Evolutionary conservation across 2,888 invertebrate genomes (phyloP).

Genomic region (Heliconius ismenius): DNA sequence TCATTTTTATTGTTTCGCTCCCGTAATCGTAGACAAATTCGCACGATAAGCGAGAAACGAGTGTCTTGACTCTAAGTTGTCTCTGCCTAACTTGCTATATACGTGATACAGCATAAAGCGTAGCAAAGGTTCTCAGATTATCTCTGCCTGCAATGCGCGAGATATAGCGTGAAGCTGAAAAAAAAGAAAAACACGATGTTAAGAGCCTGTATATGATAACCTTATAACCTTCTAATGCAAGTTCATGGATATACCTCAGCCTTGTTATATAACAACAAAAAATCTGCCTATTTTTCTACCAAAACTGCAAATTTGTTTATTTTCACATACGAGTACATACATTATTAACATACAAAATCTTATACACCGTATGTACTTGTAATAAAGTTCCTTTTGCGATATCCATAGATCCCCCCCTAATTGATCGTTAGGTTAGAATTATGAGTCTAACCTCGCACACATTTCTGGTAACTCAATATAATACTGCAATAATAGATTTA

Average conservation of each 20-base stretch:
- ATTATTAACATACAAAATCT: not conserved
- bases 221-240: not conserved
- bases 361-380: not conserved
- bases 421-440: slow-evolving; percentile 26
- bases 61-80: no score
- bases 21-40: no score
- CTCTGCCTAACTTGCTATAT: no score
- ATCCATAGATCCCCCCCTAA: not conserved
- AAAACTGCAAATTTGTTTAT: slow-evolving; percentile 21
- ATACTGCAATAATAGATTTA: slow-evolving; percentile 9
- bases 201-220: not conserved
- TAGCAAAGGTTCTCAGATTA: not conserved
- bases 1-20: no score
- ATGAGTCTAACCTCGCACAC: slow-evolving; percentile 19
- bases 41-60: no score
- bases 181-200: not conserved
- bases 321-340: not conserved
- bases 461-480: slow-evolving; percentile 14
- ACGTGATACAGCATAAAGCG: no score
- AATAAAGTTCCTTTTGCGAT: slow-evolving; percentile 12
- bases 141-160: no score
- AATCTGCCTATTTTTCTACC: not conserved
- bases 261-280: not conserved
- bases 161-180: no score
- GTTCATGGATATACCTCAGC: no score